Conservation (phyloP, 2,797 vertebrate species). For the Brachyrhaphis roseni region DNA sequence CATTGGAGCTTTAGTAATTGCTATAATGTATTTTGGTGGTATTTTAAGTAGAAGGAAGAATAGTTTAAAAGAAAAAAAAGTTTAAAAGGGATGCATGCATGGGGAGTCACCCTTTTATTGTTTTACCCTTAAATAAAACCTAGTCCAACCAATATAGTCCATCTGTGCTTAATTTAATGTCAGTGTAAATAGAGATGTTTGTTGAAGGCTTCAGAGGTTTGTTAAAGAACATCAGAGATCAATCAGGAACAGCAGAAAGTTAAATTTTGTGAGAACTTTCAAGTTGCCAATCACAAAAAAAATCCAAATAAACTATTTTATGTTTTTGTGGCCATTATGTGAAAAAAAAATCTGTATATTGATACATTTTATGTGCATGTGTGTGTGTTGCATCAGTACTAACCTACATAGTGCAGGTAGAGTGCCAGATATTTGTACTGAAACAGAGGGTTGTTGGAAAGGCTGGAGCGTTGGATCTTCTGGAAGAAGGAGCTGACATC, state of each 20-base stretch:
- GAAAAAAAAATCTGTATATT: neutral
- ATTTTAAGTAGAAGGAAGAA: neutral
- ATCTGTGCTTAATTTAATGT: neutral
- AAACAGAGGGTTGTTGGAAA: conserved; percentile 96
- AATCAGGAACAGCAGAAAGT: neutral
- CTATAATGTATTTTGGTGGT: neutral
- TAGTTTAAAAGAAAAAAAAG: neutral
- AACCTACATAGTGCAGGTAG: conserved; percentile 98
- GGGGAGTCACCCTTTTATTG: neutral
- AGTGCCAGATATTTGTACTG: conserved; percentile 99
- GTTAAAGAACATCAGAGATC: neutral
- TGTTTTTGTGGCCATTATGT: neutral
- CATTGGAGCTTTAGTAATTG: neutral
- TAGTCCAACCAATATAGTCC: neutral
- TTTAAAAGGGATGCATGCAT: neutral
- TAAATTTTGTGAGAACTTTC: neutral
- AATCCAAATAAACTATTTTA: neutral
- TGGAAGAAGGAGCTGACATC: conserved; percentile 99
- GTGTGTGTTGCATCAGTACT: conserved; percentile 67
- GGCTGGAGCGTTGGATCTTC: conserved; percentile 98
- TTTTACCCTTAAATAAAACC: neutral
- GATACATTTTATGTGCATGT: neutral
- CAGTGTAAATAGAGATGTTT: neutral
- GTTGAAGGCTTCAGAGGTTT: neutral
- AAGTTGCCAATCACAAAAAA: neutral